Evolutionary conservation across 2,888 invertebrate species (phyloP).

Genomic region (Stictocephala bisonia): DNA sequence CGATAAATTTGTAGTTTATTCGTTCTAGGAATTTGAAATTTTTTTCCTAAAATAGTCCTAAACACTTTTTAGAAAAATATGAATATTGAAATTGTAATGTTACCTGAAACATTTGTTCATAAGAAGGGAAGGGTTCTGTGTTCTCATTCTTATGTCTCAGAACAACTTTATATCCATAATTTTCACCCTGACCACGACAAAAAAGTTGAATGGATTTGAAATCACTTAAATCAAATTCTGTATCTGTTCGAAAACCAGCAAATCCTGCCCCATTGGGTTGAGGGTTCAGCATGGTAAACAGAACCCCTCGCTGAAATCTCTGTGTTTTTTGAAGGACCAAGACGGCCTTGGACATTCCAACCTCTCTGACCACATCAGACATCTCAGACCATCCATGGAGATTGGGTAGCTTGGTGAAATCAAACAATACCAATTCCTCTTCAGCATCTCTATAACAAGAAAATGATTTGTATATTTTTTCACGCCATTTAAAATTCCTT

Average conservation of each 20-base stretch:
- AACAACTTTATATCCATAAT: constrained; percentile 69
- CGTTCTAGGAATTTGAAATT: no score
- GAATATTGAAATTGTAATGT: no score
- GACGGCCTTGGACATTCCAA: constrained; percentile 75
- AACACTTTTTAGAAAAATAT: no score
- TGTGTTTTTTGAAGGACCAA: constrained; percentile 71
- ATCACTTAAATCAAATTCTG: constrained; percentile 67
- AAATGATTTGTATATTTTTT: no score
- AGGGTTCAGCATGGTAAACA: constrained; percentile 74
- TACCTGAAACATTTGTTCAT: constrained; percentile 69
- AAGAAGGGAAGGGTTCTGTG: constrained; percentile 70
- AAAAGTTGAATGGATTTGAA: constrained; percentile 67
- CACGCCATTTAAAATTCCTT: no score
- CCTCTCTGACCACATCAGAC: constrained; percentile 73
- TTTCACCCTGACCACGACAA: constrained; percentile 72
- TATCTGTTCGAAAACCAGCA: constrained; percentile 70
- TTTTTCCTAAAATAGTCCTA: no score
- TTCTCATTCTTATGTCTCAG: constrained; percentile 70
- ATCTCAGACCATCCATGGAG: constrained; percentile 72
- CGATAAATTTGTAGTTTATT: no score
- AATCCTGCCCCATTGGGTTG: constrained; percentile 77
- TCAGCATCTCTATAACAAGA: constrained; percentile 31
- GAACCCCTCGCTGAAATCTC: constrained; percentile 71
- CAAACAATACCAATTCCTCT: constrained; percentile 65
- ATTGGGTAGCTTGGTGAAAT: constrained; percentile 69